Evolutionary conservation across 2,888 invertebrate species (phyloP), one percentile per base, ranked within the genome.

Genomic region (Masnerella sp.): DNA sequence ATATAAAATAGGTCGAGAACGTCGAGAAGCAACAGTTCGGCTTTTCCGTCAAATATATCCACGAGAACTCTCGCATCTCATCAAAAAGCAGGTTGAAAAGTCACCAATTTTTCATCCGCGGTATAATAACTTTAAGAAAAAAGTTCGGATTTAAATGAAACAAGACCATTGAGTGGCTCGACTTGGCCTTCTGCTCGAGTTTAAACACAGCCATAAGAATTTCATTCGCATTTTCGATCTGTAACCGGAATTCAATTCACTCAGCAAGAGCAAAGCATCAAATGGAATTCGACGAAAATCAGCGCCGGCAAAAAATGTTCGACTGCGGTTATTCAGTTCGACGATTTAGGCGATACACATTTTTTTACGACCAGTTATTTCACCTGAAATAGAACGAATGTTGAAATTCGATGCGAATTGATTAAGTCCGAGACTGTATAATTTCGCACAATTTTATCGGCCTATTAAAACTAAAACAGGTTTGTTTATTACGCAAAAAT

Each of bases 401-500:
- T 38, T 52, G 22, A 49, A 49, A 34, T 49, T 34, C 20, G 47
- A 49, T 47, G 30, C 18, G 34, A 38, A 47, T 43, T 58, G 51
- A 51, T 58, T 14, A 25, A 43, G 59, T 51, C 15, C 14, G 17
- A 9, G 0, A n/a, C 25, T 9, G 38, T 9, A 51, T 58, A 67
- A 58, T 51, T 38, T 51, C 34, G 43, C 40, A 49, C 56, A 43
- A 71, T 64, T 71, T 43, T 32, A 34, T 47, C 9, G 12, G 15
- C 20, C 32, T 58, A 58, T 62, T 62, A 56, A 64, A 51, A 22
- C 9, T 25, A 18, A 20, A 51, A 51, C 38, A 45, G 36, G 15
- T 25, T 51, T 62, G 56, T 70, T 64, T 59, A 71, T 65, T 43
- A 52, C 30, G 34, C 38, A 65, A 71, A 71, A 71, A 71, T 64